Conservation (phyloP, 2,113 vertebrate genomes). For the Saguinus midas region DNA sequence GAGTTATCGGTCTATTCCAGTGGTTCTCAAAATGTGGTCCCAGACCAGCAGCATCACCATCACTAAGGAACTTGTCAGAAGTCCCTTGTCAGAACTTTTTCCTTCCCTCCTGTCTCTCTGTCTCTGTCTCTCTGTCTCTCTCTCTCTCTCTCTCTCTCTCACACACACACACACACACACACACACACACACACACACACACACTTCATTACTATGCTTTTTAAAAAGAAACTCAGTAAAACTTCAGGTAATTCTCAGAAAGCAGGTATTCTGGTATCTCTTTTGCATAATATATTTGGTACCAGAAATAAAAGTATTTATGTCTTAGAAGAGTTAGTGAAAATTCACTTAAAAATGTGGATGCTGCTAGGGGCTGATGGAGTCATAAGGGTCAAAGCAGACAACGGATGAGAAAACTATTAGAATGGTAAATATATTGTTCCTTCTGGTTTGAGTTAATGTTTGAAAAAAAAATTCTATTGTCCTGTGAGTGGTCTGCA, state of each 20-base stretch:
- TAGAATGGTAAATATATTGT: background rate
- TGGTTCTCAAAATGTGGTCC: background rate
- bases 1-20: background rate
- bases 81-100: no score
- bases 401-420: rapidly evolving
- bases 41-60: background rate
- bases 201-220: background rate
- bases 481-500: background rate
- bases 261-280: background rate
- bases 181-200: background rate
- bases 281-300: background rate
- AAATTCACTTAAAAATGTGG: background rate
- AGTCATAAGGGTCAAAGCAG: background rate
- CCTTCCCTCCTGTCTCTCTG: background rate
- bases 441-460: no score
- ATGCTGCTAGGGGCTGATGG: background rate
- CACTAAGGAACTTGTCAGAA: background rate
- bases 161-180: background rate
- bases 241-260: conserved; percentile 12
- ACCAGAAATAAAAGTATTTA: background rate
- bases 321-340: background rate
- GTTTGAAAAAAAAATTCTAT: background rate
- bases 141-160: no score
- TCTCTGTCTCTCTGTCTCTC: no score
- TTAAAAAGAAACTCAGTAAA: background rate